These are phyloP conservation scores for Anarhynchus alexandrinus DNA, from an alignment of 2,113 vertebrate genomes.

Conservation along the genomic window DNA sequence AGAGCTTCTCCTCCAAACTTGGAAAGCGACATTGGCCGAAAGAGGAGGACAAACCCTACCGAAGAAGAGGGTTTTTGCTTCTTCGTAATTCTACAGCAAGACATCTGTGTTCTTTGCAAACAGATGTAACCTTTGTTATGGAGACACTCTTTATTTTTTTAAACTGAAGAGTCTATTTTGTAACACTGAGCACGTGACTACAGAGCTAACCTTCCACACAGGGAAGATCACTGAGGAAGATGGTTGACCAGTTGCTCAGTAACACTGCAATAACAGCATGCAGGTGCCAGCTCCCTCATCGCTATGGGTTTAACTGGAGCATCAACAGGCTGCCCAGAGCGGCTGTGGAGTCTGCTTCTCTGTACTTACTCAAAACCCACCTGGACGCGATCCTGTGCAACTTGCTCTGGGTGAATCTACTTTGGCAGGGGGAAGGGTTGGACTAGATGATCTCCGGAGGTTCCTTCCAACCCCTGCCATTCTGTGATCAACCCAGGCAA, in stretches of 20 bases:
- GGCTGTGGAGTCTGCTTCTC: background rate
- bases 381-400: background rate
- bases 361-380: background rate
- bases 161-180: background rate
- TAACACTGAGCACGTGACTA: accelerated
- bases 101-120: background rate
- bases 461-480: background rate
- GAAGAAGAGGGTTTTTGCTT: background rate
- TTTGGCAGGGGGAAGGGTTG: background rate
- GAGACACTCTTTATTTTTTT: background rate
- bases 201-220: background rate
- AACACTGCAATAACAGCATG: accelerated
- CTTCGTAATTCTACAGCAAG: background rate
- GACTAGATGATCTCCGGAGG: background rate
- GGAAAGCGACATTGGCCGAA: background rate
- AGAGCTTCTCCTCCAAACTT: background rate
- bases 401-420: background rate
- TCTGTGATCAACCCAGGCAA: background rate
- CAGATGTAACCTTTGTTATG: background rate
- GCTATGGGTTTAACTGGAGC: background rate
- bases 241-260: background rate
- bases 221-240: accelerated
- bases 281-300: no score
- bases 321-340: background rate
- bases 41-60: background rate